Evolutionary conservation across 2,113 vertebrate genomes (phyloP).

Genomic region (Alligator mississippiensis): DNA sequence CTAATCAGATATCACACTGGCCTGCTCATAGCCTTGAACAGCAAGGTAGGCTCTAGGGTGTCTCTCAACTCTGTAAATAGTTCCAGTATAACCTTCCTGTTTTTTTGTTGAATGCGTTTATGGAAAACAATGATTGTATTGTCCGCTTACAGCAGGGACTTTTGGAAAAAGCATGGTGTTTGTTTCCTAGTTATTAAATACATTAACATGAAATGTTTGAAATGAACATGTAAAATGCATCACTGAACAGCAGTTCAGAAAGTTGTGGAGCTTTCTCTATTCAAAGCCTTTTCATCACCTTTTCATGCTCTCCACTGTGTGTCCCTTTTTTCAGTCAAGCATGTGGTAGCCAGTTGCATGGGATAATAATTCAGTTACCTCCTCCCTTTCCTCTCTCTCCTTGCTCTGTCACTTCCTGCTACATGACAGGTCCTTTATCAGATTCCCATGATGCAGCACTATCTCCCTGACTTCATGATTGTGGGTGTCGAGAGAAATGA

Average conservation of each 20-base stretch:
- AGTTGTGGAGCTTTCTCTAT: not conserved
- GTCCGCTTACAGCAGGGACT: not conserved
- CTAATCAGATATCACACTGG: not conserved
- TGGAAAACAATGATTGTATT: not conserved
- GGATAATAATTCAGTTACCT: not conserved
- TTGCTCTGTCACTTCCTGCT: not conserved
- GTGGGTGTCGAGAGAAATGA: not conserved
- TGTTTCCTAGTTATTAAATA: not conserved
- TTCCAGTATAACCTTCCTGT: not conserved
- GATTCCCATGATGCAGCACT: not conserved
- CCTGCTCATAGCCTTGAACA: not conserved
- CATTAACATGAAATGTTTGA: not conserved
- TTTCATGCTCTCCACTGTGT: rapidly evolving
- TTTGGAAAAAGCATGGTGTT: not conserved
- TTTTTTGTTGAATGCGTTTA: not conserved
- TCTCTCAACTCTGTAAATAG: not conserved
- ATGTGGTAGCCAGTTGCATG: not conserved
- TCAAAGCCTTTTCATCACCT: not conserved
- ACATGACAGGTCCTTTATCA: not conserved
- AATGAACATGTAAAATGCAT: not conserved
- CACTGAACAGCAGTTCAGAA: not conserved
- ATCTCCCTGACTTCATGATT: not conserved
- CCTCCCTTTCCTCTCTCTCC: not conserved
- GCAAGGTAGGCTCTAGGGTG: not conserved
- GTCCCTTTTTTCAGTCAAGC: not conserved